phyloP scores from a whole-genome alignment of 2,888 invertebrate species.

The Pollenia griseotomentosa region DNA sequence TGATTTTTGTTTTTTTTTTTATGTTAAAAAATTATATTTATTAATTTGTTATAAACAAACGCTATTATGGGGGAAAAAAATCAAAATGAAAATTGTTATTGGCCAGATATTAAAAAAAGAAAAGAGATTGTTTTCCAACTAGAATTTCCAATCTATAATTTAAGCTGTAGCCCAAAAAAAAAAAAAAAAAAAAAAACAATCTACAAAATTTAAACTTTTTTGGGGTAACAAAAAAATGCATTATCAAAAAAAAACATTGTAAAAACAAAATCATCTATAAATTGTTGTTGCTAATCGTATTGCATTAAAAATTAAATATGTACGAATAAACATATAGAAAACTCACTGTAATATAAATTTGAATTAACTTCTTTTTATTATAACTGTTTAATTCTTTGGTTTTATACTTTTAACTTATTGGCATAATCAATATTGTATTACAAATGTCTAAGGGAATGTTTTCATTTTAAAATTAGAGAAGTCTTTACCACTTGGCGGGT shows the following conservation, averaged over 20 bases:
- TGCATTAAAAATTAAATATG: slow-evolving; percentile 56
- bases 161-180: neutral
- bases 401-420: slow-evolving; percentile 55
- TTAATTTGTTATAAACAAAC: slow-evolving; percentile 57
- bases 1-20: slow-evolving; percentile 61
- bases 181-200: slow-evolving; percentile 4
- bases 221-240: slow-evolving; percentile 28
- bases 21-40: slow-evolving; percentile 48
- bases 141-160: neutral
- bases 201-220: slow-evolving; percentile 2
- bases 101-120: slow-evolving; percentile 2
- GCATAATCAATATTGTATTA: slow-evolving; percentile 34
- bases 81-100: slow-evolving; percentile 5
- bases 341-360: slow-evolving; percentile 66
- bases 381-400: slow-evolving; percentile 13
- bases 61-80: slow-evolving; percentile 18
- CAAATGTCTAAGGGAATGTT: slow-evolving; percentile 59
- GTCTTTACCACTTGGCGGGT: slow-evolving; percentile 85
- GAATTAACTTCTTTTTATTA: slow-evolving; percentile 30
- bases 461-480: slow-evolving; percentile 31
- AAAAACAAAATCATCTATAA: slow-evolving; percentile 45
- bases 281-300: slow-evolving; percentile 65
- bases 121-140: neutral
- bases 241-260: slow-evolving; percentile 43
- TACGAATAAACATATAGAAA: slow-evolving; percentile 69